These are phyloP conservation scores for Epinephelus malabaricus DNA, from an alignment of 2,797 vertebrate genomes.

Conservation along the genomic window DNA sequence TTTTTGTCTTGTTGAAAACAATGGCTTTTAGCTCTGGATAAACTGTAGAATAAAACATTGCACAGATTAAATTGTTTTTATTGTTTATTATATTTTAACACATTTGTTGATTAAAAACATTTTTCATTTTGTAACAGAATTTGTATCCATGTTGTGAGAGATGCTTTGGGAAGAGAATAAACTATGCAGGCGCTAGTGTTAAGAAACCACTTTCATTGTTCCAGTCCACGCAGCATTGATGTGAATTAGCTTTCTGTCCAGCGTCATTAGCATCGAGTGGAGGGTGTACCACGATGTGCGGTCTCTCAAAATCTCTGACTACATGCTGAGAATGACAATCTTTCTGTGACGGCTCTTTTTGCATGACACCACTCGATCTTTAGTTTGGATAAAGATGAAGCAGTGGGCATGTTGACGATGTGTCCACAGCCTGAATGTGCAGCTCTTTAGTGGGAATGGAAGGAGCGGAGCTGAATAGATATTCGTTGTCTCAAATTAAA, in stretches of 20 bases:
- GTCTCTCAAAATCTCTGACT: conserved; percentile 29
- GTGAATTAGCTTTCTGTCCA: conserved; percentile 35
- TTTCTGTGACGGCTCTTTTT: conserved; percentile 48
- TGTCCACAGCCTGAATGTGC: conserved; percentile 53
- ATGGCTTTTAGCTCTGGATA: conserved; percentile 77
- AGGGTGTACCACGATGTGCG: conserved; percentile 25
- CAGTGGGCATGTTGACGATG: conserved; percentile 8
- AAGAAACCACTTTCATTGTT: conserved; percentile 52
- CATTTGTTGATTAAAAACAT: conserved; percentile 65
- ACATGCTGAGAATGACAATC: conserved; percentile 67
- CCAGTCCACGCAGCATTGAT: conserved; percentile 28
- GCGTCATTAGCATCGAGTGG: conserved; percentile 29
- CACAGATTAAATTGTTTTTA: conserved; percentile 78
- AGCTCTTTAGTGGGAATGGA: conserved; percentile 41
- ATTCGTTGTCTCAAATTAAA: conserved; percentile 37
- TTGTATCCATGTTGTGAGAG: conserved; percentile 71
- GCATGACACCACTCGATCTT: conserved; percentile 43
- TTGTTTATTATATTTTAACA: conserved; percentile 79
- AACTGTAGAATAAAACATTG: conserved; percentile 84
- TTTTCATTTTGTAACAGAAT: conserved; percentile 75
- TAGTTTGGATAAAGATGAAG: conserved; percentile 25
- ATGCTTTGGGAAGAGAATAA: conserved; percentile 79
- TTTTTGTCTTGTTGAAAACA: conserved; percentile 64
- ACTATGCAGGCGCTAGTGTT: conserved; percentile 82
- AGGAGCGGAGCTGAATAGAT: conserved; percentile 18